Evolutionary conservation across 2,888 invertebrate genomes (phyloP).

Genomic region (Neoscelio sp.): DNA sequence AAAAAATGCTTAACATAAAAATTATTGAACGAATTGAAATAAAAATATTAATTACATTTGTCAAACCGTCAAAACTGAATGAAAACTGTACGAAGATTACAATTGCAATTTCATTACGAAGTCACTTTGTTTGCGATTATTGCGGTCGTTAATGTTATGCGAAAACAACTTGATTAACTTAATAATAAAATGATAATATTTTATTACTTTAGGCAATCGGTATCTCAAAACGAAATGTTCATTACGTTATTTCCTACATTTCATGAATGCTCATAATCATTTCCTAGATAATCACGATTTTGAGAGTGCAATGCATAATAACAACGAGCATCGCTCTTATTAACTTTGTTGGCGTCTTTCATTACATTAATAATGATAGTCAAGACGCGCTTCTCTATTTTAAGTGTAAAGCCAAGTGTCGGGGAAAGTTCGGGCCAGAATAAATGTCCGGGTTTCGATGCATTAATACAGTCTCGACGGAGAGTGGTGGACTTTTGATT

Average conservation of each 20-base stretch:
- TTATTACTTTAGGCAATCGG: slow-evolving; percentile 31
- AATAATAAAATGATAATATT: slow-evolving; percentile 44
- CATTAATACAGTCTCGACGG: slow-evolving; percentile 45
- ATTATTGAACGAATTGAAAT: too few species aligned
- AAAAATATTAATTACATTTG: too few species aligned
- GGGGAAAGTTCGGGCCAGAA: slow-evolving; percentile 48
- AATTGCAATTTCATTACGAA: too few species aligned
- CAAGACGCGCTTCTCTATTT: not conserved
- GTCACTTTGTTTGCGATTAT: too few species aligned
- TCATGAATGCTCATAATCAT: slow-evolving; percentile 36
- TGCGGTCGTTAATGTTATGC: too few species aligned
- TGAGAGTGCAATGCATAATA: too few species aligned
- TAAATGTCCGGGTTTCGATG: slow-evolving; percentile 52
- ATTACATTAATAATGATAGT: slow-evolving; percentile 23
- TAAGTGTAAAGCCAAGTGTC: slow-evolving; percentile 1
- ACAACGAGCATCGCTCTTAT: slow-evolving; percentile 23
- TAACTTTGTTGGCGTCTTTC: slow-evolving; percentile 9
- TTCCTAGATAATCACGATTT: slow-evolving; percentile 45
- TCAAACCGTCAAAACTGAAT: too few species aligned
- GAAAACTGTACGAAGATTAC: too few species aligned
- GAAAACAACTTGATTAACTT: slow-evolving; percentile 43
- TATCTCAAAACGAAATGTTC: slow-evolving; percentile 47
- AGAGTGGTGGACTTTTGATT: slow-evolving; percentile 43
- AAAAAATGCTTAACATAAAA: too few species aligned
- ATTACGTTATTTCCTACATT: slow-evolving; percentile 34